Conservation (phyloP, 2,113 vertebrate genomes). For the Cettia cetti region DNA sequence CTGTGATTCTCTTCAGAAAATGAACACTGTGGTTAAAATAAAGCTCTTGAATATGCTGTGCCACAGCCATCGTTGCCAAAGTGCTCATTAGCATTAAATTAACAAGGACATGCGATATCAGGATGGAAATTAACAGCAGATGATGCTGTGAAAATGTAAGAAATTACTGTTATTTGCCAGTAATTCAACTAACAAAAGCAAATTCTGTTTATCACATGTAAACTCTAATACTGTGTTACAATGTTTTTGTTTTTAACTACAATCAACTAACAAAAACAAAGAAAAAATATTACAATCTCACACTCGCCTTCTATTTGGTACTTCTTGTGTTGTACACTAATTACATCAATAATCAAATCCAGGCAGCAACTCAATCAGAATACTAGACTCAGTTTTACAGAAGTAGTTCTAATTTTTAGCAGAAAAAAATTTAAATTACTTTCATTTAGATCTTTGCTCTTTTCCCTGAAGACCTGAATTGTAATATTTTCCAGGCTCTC, state of each 20-base stretch:
- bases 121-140: background rate
- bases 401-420: background rate
- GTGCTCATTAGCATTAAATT: background rate
- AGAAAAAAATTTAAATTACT: background rate
- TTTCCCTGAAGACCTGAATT: background rate
- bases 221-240: background rate
- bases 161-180: background rate
- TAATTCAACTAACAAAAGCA: background rate
- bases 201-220: background rate
- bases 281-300: background rate
- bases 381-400: background rate
- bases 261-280: background rate
- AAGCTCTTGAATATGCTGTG: background rate
- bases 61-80: background rate
- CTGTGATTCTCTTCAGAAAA: background rate
- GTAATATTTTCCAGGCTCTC: background rate
- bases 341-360: background rate
- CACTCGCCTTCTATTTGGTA: background rate
- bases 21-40: background rate
- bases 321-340: background rate
- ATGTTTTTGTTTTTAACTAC: background rate
- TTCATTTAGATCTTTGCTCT: background rate
- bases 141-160: background rate
- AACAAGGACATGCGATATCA: background rate
- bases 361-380: background rate